phyloP scores from a whole-genome alignment of 1,140 invertebrate species.

The Ceratina japonica region DNA sequence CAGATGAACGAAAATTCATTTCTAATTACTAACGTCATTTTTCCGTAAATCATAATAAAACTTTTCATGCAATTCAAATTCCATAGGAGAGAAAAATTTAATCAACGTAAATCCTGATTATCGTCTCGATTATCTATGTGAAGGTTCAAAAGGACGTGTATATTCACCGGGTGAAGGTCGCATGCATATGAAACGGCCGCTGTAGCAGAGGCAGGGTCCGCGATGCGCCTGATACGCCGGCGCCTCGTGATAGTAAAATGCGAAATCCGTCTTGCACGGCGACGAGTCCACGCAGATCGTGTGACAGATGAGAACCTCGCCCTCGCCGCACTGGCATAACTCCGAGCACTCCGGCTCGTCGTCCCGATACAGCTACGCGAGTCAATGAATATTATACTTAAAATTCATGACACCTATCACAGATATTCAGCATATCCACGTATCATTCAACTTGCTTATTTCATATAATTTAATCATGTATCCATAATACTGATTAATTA shows the following conservation, averaged over 20 bases:
- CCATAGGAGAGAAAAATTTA: no score
- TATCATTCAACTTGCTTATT: no score
- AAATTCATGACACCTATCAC: no score
- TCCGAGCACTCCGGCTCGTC: conserved; percentile 91
- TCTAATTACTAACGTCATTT: background rate
- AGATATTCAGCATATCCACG: no score
- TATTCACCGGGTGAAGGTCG: conserved; percentile 88
- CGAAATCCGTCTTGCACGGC: conserved; percentile 91
- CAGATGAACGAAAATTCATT: background rate
- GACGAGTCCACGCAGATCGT: conserved; percentile 91
- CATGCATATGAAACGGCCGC: conserved; percentile 94
- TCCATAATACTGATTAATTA: no score
- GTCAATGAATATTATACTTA: background rate
- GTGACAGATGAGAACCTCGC: conserved; percentile 88
- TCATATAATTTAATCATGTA: no score
- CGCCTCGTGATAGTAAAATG: conserved; percentile 93
- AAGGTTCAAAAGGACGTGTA: conserved; percentile 1
- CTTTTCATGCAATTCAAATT: no score
- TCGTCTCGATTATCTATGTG: no score
- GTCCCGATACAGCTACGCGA: conserved; percentile 87
- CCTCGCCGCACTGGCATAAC: conserved; percentile 88
- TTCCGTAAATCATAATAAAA: no score
- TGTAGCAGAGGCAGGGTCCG: conserved; percentile 93
- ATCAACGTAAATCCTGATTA: no score
- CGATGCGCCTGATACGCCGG: conserved; percentile 93